phyloP scores from a whole-genome alignment of 2,113 vertebrate species.

The Otocyon megalotis region DNA sequence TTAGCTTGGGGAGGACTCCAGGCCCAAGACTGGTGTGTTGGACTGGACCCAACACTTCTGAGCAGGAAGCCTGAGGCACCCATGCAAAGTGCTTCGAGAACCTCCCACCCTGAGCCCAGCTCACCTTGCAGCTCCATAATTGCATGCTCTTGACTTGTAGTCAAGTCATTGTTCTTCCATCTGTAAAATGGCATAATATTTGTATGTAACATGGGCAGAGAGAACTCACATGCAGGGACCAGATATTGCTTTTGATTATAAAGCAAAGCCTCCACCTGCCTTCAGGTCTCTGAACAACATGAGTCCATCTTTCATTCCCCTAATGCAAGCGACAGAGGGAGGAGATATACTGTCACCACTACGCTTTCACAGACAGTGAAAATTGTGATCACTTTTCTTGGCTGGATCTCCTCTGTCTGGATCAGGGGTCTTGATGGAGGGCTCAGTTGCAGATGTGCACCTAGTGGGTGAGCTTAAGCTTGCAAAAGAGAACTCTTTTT shows the following conservation, averaged over 20 bases:
- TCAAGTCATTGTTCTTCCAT: neutral
- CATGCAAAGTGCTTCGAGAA: neutral
- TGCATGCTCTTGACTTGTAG: neutral
- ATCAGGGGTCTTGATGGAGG: neutral
- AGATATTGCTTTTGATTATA: conserved; percentile 30
- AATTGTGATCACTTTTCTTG: neutral
- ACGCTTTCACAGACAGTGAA: neutral
- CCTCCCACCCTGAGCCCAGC: neutral
- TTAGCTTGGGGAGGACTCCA: neutral
- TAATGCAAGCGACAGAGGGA: neutral
- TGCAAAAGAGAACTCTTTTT: neutral
- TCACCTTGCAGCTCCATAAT: neutral
- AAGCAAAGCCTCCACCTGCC: neutral
- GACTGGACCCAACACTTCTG: neutral
- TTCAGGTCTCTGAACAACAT: neutral
- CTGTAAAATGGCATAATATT: neutral
- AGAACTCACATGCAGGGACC: neutral
- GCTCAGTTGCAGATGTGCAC: neutral
- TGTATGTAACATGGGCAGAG: neutral
- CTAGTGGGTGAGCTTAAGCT: too few relatives aligned
- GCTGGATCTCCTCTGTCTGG: neutral
- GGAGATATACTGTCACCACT: neutral
- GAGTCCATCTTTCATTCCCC: neutral
- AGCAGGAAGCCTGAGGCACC: neutral
- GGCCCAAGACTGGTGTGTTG: neutral